phyloP scores from a whole-genome alignment of 2,113 vertebrate species.

The Syngnathoides biaculeatus region DNA sequence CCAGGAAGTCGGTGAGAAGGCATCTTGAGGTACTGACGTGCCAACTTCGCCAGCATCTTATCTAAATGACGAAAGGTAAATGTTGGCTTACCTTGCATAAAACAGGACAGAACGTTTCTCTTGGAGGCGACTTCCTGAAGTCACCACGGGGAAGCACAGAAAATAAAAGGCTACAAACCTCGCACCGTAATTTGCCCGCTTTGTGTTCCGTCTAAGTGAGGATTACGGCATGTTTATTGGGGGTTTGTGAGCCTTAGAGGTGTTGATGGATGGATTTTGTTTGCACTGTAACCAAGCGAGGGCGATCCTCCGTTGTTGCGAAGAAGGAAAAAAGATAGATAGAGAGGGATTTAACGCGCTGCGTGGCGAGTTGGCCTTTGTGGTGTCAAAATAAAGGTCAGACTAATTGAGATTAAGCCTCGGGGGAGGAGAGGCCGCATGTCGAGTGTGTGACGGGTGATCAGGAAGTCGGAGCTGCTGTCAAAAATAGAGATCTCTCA shows the following conservation, averaged over 20 bases:
- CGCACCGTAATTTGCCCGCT: neutral
- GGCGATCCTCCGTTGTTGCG: neutral
- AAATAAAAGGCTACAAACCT: neutral
- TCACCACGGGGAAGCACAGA: neutral
- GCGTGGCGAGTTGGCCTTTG: neutral
- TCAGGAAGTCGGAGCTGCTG: conserved; percentile 25
- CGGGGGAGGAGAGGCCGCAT: conserved; percentile 21
- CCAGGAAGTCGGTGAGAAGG: too few species aligned
- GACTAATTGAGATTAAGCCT: conserved; percentile 38
- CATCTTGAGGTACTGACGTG: too few species aligned
- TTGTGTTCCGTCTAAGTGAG: neutral
- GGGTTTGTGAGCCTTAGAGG: neutral
- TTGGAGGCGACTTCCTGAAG: neutral
- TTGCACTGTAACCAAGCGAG: neutral
- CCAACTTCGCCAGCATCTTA: too few species aligned
- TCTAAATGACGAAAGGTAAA: too few species aligned
- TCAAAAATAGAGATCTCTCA: conserved; percentile 5
- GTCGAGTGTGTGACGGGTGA: conserved; percentile 44
- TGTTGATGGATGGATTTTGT: neutral
- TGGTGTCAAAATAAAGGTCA: conserved; percentile 23
- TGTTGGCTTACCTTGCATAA: neutral
- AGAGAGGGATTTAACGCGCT: conserved; percentile 7
- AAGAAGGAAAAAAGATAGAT: conserved; percentile 30
- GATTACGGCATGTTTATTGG: neutral
- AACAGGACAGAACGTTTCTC: neutral